Percentiles rank a stretch among this genome's conserved stretches.
These are phyloP conservation scores for Pao palembangensis DNA, from an alignment of 2,113 vertebrate species.

Conservation along the genomic window DNA sequence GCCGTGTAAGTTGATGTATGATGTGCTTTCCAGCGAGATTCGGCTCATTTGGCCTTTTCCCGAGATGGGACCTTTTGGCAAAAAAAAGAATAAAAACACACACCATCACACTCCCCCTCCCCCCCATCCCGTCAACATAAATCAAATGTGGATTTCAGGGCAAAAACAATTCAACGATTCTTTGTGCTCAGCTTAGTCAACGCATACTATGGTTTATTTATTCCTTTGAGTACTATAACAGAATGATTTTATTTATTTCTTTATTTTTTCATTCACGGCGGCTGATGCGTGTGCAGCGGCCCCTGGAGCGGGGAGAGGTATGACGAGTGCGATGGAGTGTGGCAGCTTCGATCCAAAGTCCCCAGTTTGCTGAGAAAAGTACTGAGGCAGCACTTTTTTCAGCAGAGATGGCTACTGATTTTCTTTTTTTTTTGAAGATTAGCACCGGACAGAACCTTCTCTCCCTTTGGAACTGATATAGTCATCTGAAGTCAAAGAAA, in stretches of 20 bases:
- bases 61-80: conserved; percentile 16
- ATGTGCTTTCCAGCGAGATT: conserved; percentile 23
- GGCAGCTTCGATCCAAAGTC: conserved; percentile 41
- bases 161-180: conserved; percentile 12
- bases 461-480: no score
- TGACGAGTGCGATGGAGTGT: conserved; percentile 34
- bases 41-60: conserved; percentile 15
- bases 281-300: conserved; percentile 11
- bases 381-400: conserved; percentile 47
- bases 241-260: conserved; percentile 32
- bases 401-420: conserved; percentile 27
- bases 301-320: conserved; percentile 26
- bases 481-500: no score
- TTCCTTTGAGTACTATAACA: conserved; percentile 23
- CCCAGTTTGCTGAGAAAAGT: conserved; percentile 17
- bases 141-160: conserved; percentile 41
- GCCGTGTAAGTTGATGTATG: conserved; percentile 13
- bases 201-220: conserved; percentile 22
- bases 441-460: no score
- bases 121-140: conserved; percentile 26
- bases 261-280: conserved; percentile 18
- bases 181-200: conserved; percentile 20
- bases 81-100: conserved; percentile 4
- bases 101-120: conserved; percentile 3
- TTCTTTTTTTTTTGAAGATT: neutral